These are phyloP conservation scores for Parazoanthus swiftii DNA, from an alignment of 92 coral and sea anemone genomes.

Conservation along the genomic window DNA sequence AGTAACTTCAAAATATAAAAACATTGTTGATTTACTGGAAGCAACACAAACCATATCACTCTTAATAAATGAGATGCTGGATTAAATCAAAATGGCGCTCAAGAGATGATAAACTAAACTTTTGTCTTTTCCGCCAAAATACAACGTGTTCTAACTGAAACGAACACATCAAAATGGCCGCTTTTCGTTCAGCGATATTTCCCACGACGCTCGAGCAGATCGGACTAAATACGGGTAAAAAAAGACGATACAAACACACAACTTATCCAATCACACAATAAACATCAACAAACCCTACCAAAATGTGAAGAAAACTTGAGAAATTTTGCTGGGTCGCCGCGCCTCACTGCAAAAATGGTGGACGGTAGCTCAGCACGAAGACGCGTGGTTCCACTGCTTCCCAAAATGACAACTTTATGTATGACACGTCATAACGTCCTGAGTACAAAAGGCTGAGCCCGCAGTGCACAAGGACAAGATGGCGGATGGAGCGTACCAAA, in stretches of 20 bases:
- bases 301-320: slow-evolving; percentile 47
- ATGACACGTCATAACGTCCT: neutral
- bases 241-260: slow-evolving; percentile 12
- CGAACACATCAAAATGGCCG: slow-evolving; percentile 32
- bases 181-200: neutral
- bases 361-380: slow-evolving; percentile 66
- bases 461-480: slow-evolving; percentile 32
- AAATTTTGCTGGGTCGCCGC: slow-evolving; percentile 77
- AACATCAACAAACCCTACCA: slow-evolving; percentile 38
- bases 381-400: slow-evolving; percentile 78
- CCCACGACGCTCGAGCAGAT: neutral
- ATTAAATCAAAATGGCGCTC: neutral
- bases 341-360: slow-evolving; percentile 73
- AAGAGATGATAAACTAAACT: neutral
- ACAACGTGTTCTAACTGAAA: neutral
- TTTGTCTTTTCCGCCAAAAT: slow-evolving; percentile 12
- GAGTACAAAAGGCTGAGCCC: neutral
- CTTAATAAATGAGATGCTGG: neutral
- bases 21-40: neutral
- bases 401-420: slow-evolving; percentile 3
- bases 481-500: slow-evolving; percentile 18
- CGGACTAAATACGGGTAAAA: neutral
- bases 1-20: too few relatives aligned
- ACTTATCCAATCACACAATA: neutral
- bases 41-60: neutral